These are phyloP conservation scores for Hyposmocoma kahamanoa DNA, from an alignment of 1,140 invertebrate genomes.

Conservation along the genomic window DNA sequence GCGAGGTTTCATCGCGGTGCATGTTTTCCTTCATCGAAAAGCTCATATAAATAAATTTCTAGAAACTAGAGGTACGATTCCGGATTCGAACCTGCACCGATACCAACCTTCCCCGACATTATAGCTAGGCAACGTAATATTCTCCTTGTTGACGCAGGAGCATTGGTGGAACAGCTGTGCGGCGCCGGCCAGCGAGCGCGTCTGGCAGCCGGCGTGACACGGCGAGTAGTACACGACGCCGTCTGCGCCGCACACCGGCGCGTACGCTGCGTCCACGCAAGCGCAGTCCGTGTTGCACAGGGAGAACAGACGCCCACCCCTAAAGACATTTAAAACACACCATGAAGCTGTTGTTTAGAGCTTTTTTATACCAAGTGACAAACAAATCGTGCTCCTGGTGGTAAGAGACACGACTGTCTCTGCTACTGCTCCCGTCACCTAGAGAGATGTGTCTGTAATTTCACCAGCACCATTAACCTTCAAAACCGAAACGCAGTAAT, in stretches of 20 bases:
- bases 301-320: slow-evolving; percentile 47
- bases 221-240: slow-evolving; percentile 88
- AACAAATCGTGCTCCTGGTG: no score
- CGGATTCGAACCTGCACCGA: background rate
- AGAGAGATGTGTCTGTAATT: no score
- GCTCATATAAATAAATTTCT: slow-evolving; percentile 22
- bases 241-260: slow-evolving; percentile 86
- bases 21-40: no score
- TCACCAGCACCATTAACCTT: no score
- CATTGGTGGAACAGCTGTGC: slow-evolving; percentile 74
- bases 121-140: slow-evolving; percentile 20
- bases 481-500: no score
- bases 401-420: no score
- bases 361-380: no score
- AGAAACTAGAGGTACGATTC: no score
- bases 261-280: slow-evolving; percentile 74
- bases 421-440: no score
- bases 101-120: slow-evolving; percentile 26
- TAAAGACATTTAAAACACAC: no score
- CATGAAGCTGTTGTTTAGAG: no score
- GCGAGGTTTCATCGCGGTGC: no score
- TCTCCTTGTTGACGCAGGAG: slow-evolving; percentile 61
- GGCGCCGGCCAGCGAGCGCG: slow-evolving; percentile 48
- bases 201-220: slow-evolving; percentile 86
- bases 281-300: slow-evolving; percentile 79